Evolutionary conservation across 1,140 invertebrate genomes (phyloP), one percentile per base, ranked within the genome.

Genomic region (Eumaeus atala): DNA sequence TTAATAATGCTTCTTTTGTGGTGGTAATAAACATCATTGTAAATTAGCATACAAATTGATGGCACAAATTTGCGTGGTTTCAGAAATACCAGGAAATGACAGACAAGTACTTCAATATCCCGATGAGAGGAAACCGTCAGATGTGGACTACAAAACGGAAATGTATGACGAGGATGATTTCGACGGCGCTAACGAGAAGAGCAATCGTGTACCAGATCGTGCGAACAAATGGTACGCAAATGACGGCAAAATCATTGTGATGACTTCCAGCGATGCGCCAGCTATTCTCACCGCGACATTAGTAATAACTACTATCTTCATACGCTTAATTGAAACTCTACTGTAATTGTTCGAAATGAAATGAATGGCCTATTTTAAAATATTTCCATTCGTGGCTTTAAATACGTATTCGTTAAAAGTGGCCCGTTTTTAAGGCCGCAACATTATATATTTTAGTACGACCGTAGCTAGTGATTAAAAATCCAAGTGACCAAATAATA

Each of bases 181-280:
- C n/a, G 64, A 70, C 6, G 71, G 68, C 34, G 66, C 54, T 16
- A 68, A 77, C 9, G 67, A 72, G 21, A 83, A 83, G 55, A 83
- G 71, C 55, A 86, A 86, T 61, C 58, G 83, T 21, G 81, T 86
- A 1, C 77, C 77, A 36, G 83, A 84, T 56, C 71, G 79, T 11
- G 83, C 83, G 0, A 86, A 86, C 66, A 86, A 86, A 70, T 86
- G 81, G 83, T 86, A 83, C 68, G 68, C 81, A 6, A 84, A 83
- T 50, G 80, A 86, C 47, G 79, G 74, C 16, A 86, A 86, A 70
- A 51, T 72, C 38, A 58, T 75, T 21, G 64, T 75, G 49, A 66
- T 68, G 12, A 59, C 60, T 21, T 57, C 64, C 12, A 78, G 70
- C 40, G 51, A 51, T 28, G 70, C 64, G 11, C 52, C 55, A 17